phyloP scores from a whole-genome alignment of 2,888 invertebrate species.

The Hoplodrina ambigua region DNA sequence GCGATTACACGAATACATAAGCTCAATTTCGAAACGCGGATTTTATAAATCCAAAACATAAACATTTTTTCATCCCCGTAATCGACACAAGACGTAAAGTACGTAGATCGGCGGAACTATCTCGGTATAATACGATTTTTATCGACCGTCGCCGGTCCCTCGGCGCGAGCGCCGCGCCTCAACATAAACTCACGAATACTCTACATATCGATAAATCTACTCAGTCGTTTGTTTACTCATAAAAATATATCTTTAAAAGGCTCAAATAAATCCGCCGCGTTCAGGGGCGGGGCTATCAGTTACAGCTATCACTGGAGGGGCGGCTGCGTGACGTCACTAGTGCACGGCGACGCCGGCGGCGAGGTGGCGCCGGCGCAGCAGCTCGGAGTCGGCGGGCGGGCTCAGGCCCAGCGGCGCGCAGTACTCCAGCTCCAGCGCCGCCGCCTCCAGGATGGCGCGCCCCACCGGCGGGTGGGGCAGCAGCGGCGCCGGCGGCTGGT shows the following conservation, averaged over 20 bases:
- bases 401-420: conserved; percentile 84
- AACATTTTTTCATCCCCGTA: conserved; percentile 73
- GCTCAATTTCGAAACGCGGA: conserved; percentile 84
- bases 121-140: conserved; percentile 88
- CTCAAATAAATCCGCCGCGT: conserved; percentile 86
- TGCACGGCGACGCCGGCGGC: conserved; percentile 73
- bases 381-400: conserved; percentile 95
- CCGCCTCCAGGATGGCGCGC: conserved; percentile 1
- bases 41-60: conserved; percentile 86
- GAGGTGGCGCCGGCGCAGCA: conserved; percentile 93
- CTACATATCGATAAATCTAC: conserved; percentile 88
- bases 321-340: conserved; percentile 61
- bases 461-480: conserved; percentile 63
- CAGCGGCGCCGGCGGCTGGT: too few relatives aligned
- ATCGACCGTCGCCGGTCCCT: conserved; percentile 84
- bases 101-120: conserved; percentile 85
- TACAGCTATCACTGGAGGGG: conserved; percentile 61
- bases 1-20: conserved; percentile 84
- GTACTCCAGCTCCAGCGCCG: conserved; percentile 53
- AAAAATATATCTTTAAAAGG: conserved; percentile 90
- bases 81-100: conserved; percentile 73
- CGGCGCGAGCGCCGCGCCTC: conserved; percentile 73
- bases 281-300: conserved; percentile 36
- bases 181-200: conserved; percentile 88
- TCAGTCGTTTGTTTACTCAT: conserved; percentile 90